phyloP scores from a whole-genome alignment of 2,113 vertebrate genomes.

The Nicator chloris region DNA sequence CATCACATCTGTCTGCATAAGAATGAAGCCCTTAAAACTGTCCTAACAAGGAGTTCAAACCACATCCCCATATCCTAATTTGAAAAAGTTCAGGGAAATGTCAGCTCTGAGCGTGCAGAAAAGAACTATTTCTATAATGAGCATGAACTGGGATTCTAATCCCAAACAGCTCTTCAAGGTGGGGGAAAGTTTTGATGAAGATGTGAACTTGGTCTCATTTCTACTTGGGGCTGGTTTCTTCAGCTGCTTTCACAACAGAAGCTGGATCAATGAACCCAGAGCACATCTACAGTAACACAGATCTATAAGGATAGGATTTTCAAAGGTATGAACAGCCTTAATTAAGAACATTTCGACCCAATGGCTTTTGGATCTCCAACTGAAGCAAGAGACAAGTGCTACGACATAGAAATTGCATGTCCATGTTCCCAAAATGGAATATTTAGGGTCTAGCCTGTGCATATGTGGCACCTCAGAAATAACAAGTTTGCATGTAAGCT shows the following conservation, averaged over 20 bases:
- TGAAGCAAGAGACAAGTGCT: background rate
- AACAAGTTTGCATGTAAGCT: background rate
- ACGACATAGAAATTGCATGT: background rate
- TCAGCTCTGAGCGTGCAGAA: background rate
- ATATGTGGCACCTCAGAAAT: background rate
- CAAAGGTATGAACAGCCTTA: background rate
- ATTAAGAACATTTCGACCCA: background rate
- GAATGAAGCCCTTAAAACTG: background rate
- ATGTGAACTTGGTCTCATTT: background rate
- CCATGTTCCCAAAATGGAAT: background rate
- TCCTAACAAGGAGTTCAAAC: constrained; percentile 24
- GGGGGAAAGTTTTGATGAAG: background rate
- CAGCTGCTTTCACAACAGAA: background rate
- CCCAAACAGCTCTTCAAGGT: background rate
- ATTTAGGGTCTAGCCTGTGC: background rate
- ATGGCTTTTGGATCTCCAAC: background rate
- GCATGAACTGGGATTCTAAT: background rate
- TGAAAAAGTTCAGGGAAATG: constrained; percentile 28
- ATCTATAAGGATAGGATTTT: background rate
- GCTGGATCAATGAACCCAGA: background rate
- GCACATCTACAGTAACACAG: background rate
- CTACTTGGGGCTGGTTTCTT: background rate
- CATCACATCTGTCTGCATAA: background rate
- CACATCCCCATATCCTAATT: background rate
- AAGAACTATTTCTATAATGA: background rate